phyloP scores from a whole-genome alignment of 2,888 invertebrate genomes.

The Netelia fuscicornis region DNA sequence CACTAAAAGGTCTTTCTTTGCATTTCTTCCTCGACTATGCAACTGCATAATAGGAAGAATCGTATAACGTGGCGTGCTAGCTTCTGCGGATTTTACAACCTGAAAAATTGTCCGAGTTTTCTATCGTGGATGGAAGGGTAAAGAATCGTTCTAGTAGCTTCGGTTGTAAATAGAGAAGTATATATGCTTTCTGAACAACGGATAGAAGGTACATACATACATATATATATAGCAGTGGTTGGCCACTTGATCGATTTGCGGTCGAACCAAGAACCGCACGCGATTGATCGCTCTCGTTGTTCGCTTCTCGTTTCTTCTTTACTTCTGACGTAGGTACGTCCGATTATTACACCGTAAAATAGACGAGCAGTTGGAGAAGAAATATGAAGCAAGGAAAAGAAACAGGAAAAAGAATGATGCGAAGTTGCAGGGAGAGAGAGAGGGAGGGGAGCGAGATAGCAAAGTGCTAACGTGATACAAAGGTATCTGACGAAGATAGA shows the following conservation, averaged over 20 bases:
- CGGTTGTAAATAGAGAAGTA: background rate
- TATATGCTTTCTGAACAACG: constrained; percentile 17
- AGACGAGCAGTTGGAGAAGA: constrained; percentile 14
- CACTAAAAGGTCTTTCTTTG: constrained; percentile 11
- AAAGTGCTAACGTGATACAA: background rate
- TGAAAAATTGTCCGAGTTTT: background rate
- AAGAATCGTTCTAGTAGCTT: background rate
- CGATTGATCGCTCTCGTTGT: constrained; percentile 12
- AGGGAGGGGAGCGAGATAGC: background rate
- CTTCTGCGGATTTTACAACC: constrained; percentile 10
- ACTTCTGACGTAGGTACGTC: background rate
- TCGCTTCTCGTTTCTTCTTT: constrained; percentile 3
- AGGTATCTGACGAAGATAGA: constrained; percentile 18
- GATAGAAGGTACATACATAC: constrained; percentile 8
- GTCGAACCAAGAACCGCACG: constrained; percentile 33
- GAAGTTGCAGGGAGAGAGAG: background rate
- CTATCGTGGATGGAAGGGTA: background rate
- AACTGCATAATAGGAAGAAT: background rate
- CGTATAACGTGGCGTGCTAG: background rate
- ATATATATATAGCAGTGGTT: background rate
- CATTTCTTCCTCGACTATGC: background rate
- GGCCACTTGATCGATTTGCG: constrained; percentile 42
- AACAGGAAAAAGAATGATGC: background rate
- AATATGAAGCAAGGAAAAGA: background rate
- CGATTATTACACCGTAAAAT: background rate